Conservation (phyloP, 2,888 invertebrate genomes). For the Drosophila monieri region DNA sequence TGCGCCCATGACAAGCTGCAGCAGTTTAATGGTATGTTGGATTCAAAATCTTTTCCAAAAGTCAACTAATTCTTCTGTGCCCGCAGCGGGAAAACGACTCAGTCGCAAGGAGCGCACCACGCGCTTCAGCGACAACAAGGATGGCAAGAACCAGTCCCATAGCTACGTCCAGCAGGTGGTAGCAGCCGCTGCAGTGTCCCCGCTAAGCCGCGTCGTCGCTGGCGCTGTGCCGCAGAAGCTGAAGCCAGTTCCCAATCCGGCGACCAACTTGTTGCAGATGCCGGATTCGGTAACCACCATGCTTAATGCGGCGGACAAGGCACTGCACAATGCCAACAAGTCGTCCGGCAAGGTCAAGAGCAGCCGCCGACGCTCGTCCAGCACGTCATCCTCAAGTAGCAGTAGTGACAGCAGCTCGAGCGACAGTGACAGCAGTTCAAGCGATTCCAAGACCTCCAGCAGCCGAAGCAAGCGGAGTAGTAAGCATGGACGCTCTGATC, state of each 20-base stretch:
- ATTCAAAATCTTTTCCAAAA: no score
- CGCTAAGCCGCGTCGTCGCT: conserved; percentile 9
- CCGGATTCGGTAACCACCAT: conserved; percentile 59
- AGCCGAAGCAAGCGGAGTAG: conserved; percentile 35
- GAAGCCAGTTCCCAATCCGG: conserved; percentile 61
- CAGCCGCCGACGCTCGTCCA: conserved; percentile 53
- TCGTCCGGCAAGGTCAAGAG: conserved; percentile 49
- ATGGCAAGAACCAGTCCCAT: conserved; percentile 65
- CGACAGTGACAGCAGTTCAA: conserved; percentile 26
- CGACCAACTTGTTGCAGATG: conserved; percentile 66
- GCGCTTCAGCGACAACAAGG: conserved; percentile 83
- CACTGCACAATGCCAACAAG: conserved; percentile 66
- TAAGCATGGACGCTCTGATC: conserved; percentile 25
- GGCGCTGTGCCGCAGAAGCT: conserved; percentile 40
- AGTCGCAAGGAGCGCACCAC: conserved; percentile 82
- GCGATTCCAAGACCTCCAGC: conserved; percentile 33
- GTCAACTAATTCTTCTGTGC: background rate
- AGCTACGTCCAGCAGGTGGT: conserved; percentile 67
- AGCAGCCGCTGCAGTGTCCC: conserved; percentile 26
- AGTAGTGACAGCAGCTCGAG: conserved; percentile 48
- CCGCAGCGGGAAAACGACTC: conserved; percentile 78
- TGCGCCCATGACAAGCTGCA: conserved; percentile 78
- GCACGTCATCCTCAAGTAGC: conserved; percentile 57
- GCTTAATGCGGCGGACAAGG: conserved; percentile 74
- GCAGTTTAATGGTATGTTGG: conserved; percentile 75